Evolutionary conservation across 2,797 vertebrate genomes (phyloP), one percentile per base, ranked within the genome.

Genomic region (Benthosema pterotum): DNA sequence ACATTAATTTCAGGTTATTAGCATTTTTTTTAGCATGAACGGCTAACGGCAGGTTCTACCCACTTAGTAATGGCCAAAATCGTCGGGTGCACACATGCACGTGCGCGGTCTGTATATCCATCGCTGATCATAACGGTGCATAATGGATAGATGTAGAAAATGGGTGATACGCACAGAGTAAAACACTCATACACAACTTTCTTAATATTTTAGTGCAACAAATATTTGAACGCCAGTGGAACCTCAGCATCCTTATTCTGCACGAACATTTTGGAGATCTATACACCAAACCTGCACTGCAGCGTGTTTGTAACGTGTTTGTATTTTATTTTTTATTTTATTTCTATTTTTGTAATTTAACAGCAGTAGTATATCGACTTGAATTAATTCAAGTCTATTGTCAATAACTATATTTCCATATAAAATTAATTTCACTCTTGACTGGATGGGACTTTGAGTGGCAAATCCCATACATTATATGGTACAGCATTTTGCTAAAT

Each of bases 351-450:
- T 8, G 5, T 12, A 46, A 46, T 46, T 46, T 5, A 3, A 13
- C 32, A 38, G 11, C 8, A n/a, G 7, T 9, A 38, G 32, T 38
- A 38, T 11, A 38, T 38, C 17, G 47, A 49, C 47, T 49, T 8
- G 8, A 17, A 15, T 15, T 7, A 2, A 16, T 67, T 56, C 52
- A 42, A 42, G 0, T 9, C 17, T 17, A 32, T 9, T 12, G 28
- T 57, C 11, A 38, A 57, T 13, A 22, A 58, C 19, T 11, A 18
- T 38, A 43, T 3, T 14, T 3, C 5, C 0, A 0, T 48, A 12
- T 69, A 47, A 74, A 12, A 60, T 75, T 11, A 69, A 64, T 81
- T 77, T 85, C 73, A 68, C 16, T 79, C 22, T 50, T 83, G 59
- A 77, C 50, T 74, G 17, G 12, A 51, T 57, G 78, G 81, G 57